Evolutionary conservation across 1,140 invertebrate genomes (phyloP), one percentile per base, ranked within the genome.

Genomic region (Popillia japonica): DNA sequence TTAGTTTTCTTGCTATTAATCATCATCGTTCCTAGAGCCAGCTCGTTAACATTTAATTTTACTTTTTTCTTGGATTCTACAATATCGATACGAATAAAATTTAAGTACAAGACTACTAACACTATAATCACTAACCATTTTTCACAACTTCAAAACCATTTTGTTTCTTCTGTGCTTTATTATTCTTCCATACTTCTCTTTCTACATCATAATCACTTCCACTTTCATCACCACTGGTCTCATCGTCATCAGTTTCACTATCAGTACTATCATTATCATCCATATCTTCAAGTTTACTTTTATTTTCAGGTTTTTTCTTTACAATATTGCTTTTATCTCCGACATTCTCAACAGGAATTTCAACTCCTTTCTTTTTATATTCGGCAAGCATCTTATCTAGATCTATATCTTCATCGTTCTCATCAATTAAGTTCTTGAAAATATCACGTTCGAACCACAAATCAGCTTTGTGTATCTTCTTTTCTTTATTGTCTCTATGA

Each of bases 391-490:
- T 90, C 85, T 92, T 92, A 83, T 96, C 94, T 77, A 98, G 89
- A 87, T 98, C 96, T 40, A 92, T 91, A 84, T 96, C 95, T 86
- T 97, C 96, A 86, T 95, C 94, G 83, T 96, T 94, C 64, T 92
- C 92, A 74, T 96, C 94, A 80, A 94, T 92, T 42, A 97, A 86
- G 82, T 94, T 91, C 85, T 96, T 94, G 84, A 99, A 97, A 75
- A 92, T 90, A 82, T 96, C 95, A 88, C 96, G 96, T 82, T 96
- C 92, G 86, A 98, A 98, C 96, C 96, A 98, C 10, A 95, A 86
- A 80, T 96, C 90, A 0, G 95, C 94, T 87, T 95, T 96, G 78
- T 93, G 91, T 59, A 92, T 88, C 48, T 91, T 89, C 83, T 92
- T 94, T 0, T 92, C 90, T 64, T 92, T 90, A 80, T 92, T 92